Base-by-base conservation (phyloP, 2,113 vertebrate species). In the Psittacula cyanocephala region DNA sequence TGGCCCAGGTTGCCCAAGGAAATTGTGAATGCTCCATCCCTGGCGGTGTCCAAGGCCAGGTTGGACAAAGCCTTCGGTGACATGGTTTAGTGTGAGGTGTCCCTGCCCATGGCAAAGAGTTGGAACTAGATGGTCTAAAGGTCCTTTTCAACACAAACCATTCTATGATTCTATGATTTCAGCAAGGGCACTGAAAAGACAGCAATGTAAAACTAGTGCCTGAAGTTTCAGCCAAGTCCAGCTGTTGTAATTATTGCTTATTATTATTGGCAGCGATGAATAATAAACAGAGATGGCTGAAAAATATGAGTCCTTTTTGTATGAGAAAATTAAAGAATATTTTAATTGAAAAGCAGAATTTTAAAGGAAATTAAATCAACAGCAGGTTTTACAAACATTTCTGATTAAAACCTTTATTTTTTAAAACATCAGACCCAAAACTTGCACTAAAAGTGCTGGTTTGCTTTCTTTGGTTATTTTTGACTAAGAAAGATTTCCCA, bases 401-500 rank as follows among this genome's bases (percentile, higher is more conserved):
- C 22, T 24, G 12, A 27, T 22, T 2, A 69, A 86, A 81, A 71
- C 6, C 8, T 46, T n/a, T 10, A 9, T 24, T 76, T 68, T 81
- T 87, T 44, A 50, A 86, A 84, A 41, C 1, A 60, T 50, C 15
- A 33, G 41, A 55, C 11, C 7, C 17, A 15, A 59, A 1, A 1
- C 5, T 46, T 57, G 10, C 1, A 1, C 2, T 57, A 31, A 46
- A 75, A 46, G 1, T 23, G 4, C 22, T 16, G 5, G 25, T 4
- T 41, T 17, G 47, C 13, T 44, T n/a, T 47, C 7, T 63, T 5
- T 47, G 6, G 5, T 24, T 47, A 41, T 86, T 75, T 86, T 82
- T 52, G 5, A 47, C 27, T 35, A 60, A 46, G 7, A 35, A 63
- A 47, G 29, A 28, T 57, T 55, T 75, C 57, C 8, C 31, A 9